phyloP scores from a whole-genome alignment of 2,888 invertebrate genomes.

The Microchrysa polita region DNA sequence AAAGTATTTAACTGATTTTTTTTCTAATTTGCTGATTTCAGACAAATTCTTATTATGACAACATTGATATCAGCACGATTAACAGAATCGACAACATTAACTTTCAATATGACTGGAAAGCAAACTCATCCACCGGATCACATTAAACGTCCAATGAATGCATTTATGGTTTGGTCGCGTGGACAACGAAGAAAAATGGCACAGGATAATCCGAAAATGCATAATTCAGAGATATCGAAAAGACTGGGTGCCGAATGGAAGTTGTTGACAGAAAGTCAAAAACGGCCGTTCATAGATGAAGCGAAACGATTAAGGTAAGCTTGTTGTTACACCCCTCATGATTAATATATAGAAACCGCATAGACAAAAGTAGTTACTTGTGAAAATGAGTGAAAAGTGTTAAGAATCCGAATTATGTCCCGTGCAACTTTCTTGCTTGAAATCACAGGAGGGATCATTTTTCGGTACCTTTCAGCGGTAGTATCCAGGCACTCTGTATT shows the following conservation, averaged over 20 bases:
- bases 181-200: conserved; percentile 93
- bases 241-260: conserved; percentile 95
- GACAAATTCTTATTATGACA: conserved; percentile 19
- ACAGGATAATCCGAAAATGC: conserved; percentile 93
- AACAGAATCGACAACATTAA: conserved; percentile 8
- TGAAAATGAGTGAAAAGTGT: too few species aligned
- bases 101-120: conserved; percentile 52
- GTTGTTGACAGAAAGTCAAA: conserved; percentile 84
- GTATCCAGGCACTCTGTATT: too few species aligned
- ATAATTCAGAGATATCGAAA: conserved; percentile 91
- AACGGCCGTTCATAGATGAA: conserved; percentile 94
- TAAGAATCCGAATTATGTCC: too few species aligned
- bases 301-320: conserved; percentile 87
- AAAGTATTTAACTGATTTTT: too few species aligned
- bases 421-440: too few species aligned
- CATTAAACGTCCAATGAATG: conserved; percentile 97
- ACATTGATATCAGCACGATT: conserved; percentile 1
- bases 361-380: too few species aligned
- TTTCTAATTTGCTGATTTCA: too few species aligned
- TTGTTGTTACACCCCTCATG: too few species aligned
- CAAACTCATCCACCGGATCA: conserved; percentile 70
- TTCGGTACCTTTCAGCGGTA: too few species aligned
- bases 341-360: too few species aligned
- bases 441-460: too few species aligned
- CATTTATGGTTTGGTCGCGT: conserved; percentile 96